Percentiles rank a stretch among this genome's conserved stretches.
phyloP scores from a whole-genome alignment of 2,888 invertebrate genomes.

The Epirrita christyi region DNA sequence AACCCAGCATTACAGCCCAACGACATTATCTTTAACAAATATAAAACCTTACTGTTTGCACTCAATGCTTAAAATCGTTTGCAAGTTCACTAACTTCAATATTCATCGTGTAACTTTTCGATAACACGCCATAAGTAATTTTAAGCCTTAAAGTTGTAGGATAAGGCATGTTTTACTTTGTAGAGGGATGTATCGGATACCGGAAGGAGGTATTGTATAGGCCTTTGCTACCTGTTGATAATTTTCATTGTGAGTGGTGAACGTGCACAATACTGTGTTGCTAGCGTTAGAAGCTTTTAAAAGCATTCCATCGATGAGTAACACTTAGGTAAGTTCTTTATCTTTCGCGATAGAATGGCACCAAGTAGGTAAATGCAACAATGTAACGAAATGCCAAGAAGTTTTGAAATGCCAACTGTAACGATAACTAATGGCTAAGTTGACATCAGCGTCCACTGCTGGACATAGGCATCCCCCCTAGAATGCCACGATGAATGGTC shows the following conservation, averaged over 20 bases:
- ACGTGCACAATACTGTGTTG: slow-evolving; percentile 64
- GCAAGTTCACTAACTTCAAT: slow-evolving; percentile 36
- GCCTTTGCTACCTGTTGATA: slow-evolving; percentile 81
- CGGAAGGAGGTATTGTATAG: slow-evolving; percentile 78
- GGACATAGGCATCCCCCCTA: too few species aligned
- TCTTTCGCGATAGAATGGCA: slow-evolving; percentile 41
- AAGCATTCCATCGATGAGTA: slow-evolving; percentile 71
- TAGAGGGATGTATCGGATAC: slow-evolving; percentile 55
- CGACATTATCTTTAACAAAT: slow-evolving; percentile 32
- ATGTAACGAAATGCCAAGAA: slow-evolving; percentile 24
- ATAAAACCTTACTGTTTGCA: slow-evolving; percentile 36
- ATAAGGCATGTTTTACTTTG: slow-evolving; percentile 46
- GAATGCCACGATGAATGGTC: too few species aligned
- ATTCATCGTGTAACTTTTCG: slow-evolving; percentile 44
- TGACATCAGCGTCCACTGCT: not conserved
- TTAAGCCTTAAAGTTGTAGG: slow-evolving; percentile 32
- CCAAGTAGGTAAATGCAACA: slow-evolving; percentile 16
- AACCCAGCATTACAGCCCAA: slow-evolving; percentile 63
- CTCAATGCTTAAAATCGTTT: slow-evolving; percentile 42
- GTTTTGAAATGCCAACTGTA: slow-evolving; percentile 8
- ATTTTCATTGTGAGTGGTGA: slow-evolving; percentile 71
- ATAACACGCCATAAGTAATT: slow-evolving; percentile 25
- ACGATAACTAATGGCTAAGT: not conserved
- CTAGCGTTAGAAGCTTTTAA: slow-evolving; percentile 59
- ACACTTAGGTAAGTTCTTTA: slow-evolving; percentile 46